These are phyloP conservation scores for Erpornis zantholeuca DNA, from an alignment of 2,113 vertebrate species.

Conservation along the genomic window DNA sequence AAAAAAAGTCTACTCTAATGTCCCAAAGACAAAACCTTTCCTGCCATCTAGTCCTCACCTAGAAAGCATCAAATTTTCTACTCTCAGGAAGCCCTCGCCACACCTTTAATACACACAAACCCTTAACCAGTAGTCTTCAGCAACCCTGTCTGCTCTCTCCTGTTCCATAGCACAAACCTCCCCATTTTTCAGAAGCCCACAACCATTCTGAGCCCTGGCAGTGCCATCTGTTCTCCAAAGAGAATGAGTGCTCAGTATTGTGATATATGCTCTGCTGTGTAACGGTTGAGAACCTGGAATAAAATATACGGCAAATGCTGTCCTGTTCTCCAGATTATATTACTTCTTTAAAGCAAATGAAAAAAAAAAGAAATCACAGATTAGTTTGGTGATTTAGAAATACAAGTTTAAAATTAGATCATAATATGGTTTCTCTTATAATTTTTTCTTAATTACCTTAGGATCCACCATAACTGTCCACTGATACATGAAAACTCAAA, in stretches of 20 bases:
- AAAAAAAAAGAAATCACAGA: background rate
- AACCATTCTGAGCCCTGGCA: background rate
- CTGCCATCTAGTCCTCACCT: background rate
- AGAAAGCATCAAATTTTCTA: background rate
- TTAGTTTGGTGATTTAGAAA: background rate
- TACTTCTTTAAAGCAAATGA: background rate
- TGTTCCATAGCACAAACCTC: background rate
- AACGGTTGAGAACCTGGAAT: background rate
- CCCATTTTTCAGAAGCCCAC: background rate
- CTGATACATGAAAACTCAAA: background rate
- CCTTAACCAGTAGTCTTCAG: background rate
- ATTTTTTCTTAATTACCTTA: background rate
- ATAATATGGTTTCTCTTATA: background rate
- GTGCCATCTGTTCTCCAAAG: background rate
- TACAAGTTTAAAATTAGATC: background rate
- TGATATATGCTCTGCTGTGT: background rate
- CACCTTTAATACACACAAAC: background rate
- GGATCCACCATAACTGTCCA: background rate
- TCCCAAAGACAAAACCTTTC: background rate
- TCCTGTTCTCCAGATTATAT: background rate
- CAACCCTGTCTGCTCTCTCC: background rate
- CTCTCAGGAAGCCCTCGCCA: background rate
- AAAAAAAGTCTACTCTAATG: background rate
- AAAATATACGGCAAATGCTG: background rate
- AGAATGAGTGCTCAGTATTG: background rate